phyloP scores from a whole-genome alignment of 2,888 invertebrate species.

The Drosophila macrospina region DNA sequence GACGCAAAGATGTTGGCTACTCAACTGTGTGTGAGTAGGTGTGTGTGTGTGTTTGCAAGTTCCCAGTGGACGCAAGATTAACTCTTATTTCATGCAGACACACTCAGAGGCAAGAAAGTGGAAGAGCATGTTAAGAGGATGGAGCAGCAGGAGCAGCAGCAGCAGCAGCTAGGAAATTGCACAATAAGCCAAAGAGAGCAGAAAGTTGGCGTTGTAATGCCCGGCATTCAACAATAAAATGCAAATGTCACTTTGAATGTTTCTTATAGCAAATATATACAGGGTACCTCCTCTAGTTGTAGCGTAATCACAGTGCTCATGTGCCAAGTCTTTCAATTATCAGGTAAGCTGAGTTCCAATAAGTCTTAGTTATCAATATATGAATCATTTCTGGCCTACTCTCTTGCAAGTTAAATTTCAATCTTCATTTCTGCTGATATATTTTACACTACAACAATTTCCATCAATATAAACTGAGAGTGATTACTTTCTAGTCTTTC shows the following conservation, averaged over 20 bases:
- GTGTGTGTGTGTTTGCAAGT: conserved; percentile 25
- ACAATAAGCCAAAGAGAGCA: conserved; percentile 69
- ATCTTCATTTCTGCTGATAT: too few species aligned
- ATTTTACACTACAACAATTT: too few species aligned
- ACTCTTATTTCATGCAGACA: conserved; percentile 73
- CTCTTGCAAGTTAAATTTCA: too few species aligned
- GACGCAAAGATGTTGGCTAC: conserved; percentile 40
- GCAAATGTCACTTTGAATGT: conserved; percentile 73
- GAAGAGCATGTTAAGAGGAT: conserved; percentile 31
- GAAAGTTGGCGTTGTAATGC: conserved; percentile 68
- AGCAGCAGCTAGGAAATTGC: conserved; percentile 56
- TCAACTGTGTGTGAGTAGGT: conserved; percentile 24
- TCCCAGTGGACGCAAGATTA: conserved; percentile 75
- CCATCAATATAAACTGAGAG: neutral
- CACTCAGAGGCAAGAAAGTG: conserved; percentile 50
- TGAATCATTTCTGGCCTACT: too few species aligned
- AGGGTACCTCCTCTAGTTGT: conserved; percentile 30
- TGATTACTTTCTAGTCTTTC: too few species aligned
- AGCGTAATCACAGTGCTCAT: neutral
- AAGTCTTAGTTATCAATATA: too few species aligned
- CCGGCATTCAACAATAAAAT: conserved; percentile 70
- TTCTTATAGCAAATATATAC: conserved; percentile 51
- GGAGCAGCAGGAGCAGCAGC: neutral
- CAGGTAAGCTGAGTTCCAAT: neutral
- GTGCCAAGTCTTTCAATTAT: neutral